Base-by-base conservation (phyloP, 2,888 invertebrate genomes). In the Rhaphigaster nebulosa region DNA sequence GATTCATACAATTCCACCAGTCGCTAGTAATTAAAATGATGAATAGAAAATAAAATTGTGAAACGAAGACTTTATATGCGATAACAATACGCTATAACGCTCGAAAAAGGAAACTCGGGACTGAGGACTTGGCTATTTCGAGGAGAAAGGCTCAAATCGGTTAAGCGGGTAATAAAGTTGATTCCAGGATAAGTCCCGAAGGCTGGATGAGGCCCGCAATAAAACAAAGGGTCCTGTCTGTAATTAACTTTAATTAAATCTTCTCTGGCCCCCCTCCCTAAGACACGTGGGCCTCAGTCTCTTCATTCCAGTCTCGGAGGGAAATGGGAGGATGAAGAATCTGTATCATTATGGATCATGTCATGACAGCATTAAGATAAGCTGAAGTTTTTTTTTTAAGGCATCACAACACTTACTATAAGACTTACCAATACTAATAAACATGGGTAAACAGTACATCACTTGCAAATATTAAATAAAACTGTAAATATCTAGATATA, bases 191-290 rank as follows among this genome's bases (percentile, higher is more conserved):
- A 84, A 84, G 84, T n/a, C 84, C 41, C 4, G 26, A n/a, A n/a
- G 80, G 5, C 23, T 26, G 45, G 84, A 50, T 45, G 84, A 50
- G 45, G n/a, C 84, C 34, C 45, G 84, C 84, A 84, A 84, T 84
- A 84, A 84, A 84, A 84, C 45, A 84, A 50, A 50, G 84, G n/a
- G 38, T n/a, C 45, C 45, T 84, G 26, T n/a, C 45, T 84, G 84
- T 84, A 45, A 84, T 84, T 84, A 84, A 84, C 84, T 84, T 84
- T 84, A 84, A 84, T 84, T 84, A 84, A 84, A 84, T 84, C 84
- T 45, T 84, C 84, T 26, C 84, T 1, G n/a, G 0, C 13, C 26
- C 84, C 10, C 1, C 20, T 13, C 45, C 13, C 45, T 15, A 76
- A 50, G 84, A 38, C 45, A 84, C 84, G 45, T 84, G 84, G 84